Percentiles rank a stretch among this genome's conserved stretches.
These are phyloP conservation scores for Ennomos erosarius DNA, from an alignment of 2,888 invertebrate species.

Conservation along the genomic window DNA sequence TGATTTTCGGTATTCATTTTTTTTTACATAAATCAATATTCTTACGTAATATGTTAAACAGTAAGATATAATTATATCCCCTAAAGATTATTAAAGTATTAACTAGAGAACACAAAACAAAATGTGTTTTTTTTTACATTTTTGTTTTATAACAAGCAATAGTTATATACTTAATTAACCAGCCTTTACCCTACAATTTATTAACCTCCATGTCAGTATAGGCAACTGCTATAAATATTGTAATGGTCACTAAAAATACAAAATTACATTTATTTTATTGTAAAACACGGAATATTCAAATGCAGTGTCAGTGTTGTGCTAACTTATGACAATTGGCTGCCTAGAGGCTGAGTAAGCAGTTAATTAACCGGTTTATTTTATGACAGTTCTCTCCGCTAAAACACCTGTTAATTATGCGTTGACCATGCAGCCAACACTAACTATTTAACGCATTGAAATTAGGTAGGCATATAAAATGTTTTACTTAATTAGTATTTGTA, in stretches of 20 bases:
- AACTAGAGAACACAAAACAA: too few species aligned
- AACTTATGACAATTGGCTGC: slow-evolving; percentile 34
- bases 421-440: slow-evolving; percentile 6
- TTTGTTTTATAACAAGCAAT: too few species aligned
- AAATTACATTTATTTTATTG: slow-evolving; percentile 13
- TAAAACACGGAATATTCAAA: slow-evolving; percentile 25
- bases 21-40: too few species aligned
- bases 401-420: slow-evolving; percentile 20
- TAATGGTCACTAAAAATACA: slow-evolving; percentile 15
- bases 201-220: too few species aligned
- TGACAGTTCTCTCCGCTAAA: slow-evolving; percentile 2
- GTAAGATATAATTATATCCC: too few species aligned
- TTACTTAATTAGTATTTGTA: too few species aligned
- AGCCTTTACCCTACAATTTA: too few species aligned
- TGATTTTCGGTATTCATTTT: background rate
- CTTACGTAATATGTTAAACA: too few species aligned
- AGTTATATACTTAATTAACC: too few species aligned
- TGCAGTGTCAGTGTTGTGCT: slow-evolving; percentile 31
- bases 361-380: slow-evolving; percentile 22
- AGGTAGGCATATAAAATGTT: too few species aligned
- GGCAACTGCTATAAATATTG: slow-evolving; percentile 2
- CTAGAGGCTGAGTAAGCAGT: slow-evolving; percentile 14
- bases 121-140: too few species aligned
- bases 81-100: too few species aligned
- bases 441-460: slow-evolving; percentile 1